phyloP scores from a whole-genome alignment of 2,888 invertebrate species.

The Dasysyrphus albostriatus region DNA sequence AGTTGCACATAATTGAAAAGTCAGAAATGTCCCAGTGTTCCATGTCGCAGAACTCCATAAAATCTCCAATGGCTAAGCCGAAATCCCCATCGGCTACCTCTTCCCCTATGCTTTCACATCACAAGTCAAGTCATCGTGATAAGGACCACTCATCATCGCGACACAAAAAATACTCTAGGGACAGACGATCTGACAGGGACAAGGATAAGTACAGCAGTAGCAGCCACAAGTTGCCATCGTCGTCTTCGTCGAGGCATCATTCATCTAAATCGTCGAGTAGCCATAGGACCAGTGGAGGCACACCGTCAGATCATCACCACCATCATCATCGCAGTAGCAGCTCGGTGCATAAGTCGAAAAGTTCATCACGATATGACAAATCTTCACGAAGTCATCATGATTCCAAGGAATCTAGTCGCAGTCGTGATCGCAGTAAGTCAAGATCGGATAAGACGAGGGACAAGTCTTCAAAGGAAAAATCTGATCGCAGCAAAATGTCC shows the following conservation, averaged over 20 bases:
- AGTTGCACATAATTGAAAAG: conserved; percentile 66
- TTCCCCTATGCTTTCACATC: conserved; percentile 24
- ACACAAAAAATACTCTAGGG: conserved; percentile 79
- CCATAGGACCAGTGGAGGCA: conserved; percentile 53
- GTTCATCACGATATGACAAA: conserved; percentile 79
- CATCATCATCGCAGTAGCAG: conserved; percentile 79
- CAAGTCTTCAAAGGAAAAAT: conserved; percentile 81
- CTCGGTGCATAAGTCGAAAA: conserved; percentile 73
- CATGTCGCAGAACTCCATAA: conserved; percentile 51
- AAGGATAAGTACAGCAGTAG: conserved; percentile 76
- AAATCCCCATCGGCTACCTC: conserved; percentile 61
- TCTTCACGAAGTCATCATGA: conserved; percentile 84
- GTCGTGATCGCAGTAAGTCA: conserved; percentile 79
- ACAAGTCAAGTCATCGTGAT: conserved; percentile 57
- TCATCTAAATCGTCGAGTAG: conserved; percentile 78
- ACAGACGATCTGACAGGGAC: conserved; percentile 54
- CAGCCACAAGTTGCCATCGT: conserved; percentile 62
- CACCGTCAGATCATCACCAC: conserved; percentile 60
- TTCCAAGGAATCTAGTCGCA: conserved; percentile 77
- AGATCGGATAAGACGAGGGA: conserved; percentile 75
- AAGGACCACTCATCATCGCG: conserved; percentile 77
- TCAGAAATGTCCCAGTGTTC: conserved; percentile 70
- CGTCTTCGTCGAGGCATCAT: conserved; percentile 52
- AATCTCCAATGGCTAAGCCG: conserved; percentile 28
- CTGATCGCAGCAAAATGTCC: conserved; percentile 76